Conservation (phyloP, 2,797 vertebrate genomes). For the Podarcis siculus region DNA sequence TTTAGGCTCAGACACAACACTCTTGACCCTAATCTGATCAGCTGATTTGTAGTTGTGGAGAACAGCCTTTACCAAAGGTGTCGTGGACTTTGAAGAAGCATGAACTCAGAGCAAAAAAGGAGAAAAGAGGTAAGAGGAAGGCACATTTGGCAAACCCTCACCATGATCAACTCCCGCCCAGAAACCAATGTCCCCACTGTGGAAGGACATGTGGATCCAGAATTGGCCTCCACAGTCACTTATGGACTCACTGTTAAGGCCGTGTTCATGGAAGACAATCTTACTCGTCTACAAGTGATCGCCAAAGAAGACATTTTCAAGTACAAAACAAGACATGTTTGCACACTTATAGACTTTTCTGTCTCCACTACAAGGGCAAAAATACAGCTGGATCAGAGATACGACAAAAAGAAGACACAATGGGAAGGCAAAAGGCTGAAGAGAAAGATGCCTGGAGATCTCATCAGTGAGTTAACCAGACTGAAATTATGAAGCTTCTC, state of each 20-base stretch:
- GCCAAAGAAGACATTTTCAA: background rate
- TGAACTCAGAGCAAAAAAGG: too few species aligned
- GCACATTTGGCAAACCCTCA: too few species aligned
- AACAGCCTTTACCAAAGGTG: background rate
- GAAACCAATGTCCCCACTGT: too few species aligned
- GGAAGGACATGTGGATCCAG: too few species aligned
- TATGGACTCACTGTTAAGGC: too few species aligned
- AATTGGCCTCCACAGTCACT: too few species aligned
- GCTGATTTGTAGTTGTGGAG: background rate
- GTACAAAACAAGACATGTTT: background rate
- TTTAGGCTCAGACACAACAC: background rate
- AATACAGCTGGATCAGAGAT: background rate
- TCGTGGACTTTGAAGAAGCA: too few species aligned
- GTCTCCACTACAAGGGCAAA: background rate
- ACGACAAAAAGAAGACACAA: background rate
- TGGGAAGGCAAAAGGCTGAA: background rate
- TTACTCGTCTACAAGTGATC: too few species aligned
- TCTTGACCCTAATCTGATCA: background rate
- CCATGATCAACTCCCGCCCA: too few species aligned
- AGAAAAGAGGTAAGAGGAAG: too few species aligned
- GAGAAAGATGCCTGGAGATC: background rate
- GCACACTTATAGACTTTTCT: background rate
- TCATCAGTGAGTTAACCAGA: background rate
- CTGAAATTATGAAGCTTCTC: slow-evolving; percentile 6
- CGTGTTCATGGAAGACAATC: too few species aligned